phyloP scores from a whole-genome alignment of 92 coral and sea anemone species.

The Zoanthus sansibaricus region DNA sequence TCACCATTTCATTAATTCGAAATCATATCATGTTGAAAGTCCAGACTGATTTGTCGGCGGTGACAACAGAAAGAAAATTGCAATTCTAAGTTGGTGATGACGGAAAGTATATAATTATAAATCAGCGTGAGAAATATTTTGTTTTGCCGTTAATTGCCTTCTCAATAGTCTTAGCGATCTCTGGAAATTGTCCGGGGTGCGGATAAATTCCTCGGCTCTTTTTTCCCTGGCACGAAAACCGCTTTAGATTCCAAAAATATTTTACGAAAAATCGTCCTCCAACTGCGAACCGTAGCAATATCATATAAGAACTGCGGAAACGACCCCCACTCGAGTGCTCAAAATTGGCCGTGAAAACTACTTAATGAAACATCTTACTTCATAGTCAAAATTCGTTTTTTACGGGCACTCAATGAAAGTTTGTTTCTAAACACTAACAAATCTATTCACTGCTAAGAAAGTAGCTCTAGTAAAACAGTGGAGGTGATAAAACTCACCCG shows the following conservation, averaged over 20 bases:
- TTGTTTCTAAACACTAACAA: background rate
- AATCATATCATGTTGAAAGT: conserved; percentile 18
- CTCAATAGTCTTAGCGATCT: background rate
- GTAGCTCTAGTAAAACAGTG: background rate
- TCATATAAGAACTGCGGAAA: background rate
- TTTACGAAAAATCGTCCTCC: background rate
- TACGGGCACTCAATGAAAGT: background rate
- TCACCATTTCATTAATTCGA: conserved; percentile 19
- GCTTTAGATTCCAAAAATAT: conserved; percentile 1
- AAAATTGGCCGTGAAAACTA: background rate
- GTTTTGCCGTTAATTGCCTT: background rate
- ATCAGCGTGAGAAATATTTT: conserved; percentile 25
- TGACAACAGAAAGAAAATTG: background rate
- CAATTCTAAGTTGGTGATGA: background rate
- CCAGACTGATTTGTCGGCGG: conserved; percentile 19
- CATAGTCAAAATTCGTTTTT: background rate
- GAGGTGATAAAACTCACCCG: background rate
- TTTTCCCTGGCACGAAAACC: background rate
- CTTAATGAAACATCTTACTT: background rate
- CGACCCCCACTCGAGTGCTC: background rate
- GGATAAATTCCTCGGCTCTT: background rate
- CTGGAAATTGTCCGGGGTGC: background rate
- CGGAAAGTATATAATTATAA: background rate
- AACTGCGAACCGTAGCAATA: background rate
- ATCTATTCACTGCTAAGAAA: background rate